Evolutionary conservation across 2,113 vertebrate genomes (phyloP), one percentile per base, ranked within the genome.

Genomic region (Isurus oxyrinchus): DNA sequence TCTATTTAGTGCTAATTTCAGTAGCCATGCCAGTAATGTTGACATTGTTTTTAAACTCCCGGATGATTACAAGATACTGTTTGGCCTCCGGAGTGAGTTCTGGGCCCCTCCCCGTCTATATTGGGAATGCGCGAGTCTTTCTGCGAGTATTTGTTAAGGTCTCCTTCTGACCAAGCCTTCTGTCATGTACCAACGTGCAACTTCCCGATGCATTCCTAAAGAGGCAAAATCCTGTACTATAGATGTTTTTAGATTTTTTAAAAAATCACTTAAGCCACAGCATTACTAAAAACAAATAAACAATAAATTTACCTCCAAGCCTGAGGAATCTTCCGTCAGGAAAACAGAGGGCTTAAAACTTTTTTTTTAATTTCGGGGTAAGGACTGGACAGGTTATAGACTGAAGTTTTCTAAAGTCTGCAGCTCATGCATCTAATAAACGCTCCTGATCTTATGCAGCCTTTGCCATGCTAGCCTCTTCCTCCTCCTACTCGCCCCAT

Each of bases 401-500:
- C 23, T 84, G 1, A 10, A 25, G 31, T 57, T 96, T 27, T 76
- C 55, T 81, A 96, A 96, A 96, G 66, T 25, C 53, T 66, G 25
- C n/a, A 72, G 49, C 94, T 86, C 96, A 61, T 55, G 55, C 40
- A 40, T 44, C 35, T 94, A 79, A 53, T 19, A 31, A 72, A 5
- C 79, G 69, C 91, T n/a, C 16, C 6, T 2, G 23, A 19, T 23
- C 59, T 91, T 11, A 87, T 40, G 66, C 49, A 53, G 72, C 6
- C 13, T 21, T 96, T 61, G 72, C 49, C 49, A 67, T 59, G 25
- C 96, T 94, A 53, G 95, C 97, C 97, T 96, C 97, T 96, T 96
- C 96, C 97, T 97, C 97, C 96, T 96, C 96, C 94, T 25, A 14
- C 97, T 97, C 96, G 97, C 97, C 97, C 97, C 97, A 97, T 97